Evolutionary conservation across 1,140 invertebrate species (phyloP).

Genomic region (Orussus abietinus): DNA sequence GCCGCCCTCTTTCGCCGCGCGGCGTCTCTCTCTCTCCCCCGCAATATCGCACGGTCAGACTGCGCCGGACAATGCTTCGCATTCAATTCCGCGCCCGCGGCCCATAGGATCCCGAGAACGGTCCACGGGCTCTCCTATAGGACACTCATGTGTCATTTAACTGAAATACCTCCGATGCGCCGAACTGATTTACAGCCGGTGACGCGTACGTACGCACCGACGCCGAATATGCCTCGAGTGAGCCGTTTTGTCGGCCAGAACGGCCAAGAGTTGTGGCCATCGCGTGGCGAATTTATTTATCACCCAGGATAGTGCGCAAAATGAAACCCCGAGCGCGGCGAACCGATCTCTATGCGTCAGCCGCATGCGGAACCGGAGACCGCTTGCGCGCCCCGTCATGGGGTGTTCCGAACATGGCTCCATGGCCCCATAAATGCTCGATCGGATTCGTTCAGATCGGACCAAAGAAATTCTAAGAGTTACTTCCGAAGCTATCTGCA

Average conservation of each 20-base stretch:
- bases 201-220: not conserved
- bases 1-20: no score
- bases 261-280: conserved; percentile 40
- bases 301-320: conserved; percentile 16
- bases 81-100: conserved; percentile 36
- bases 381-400: no score
- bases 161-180: conserved; percentile 49
- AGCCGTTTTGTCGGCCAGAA: conserved; percentile 8
- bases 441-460: no score
- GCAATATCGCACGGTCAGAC: conserved; percentile 44
- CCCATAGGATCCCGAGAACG: not conserved
- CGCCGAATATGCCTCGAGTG: conserved; percentile 2
- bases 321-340: not conserved
- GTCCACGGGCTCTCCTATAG: conserved; percentile 15
- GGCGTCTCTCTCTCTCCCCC: conserved; percentile 14
- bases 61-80: conserved; percentile 39
- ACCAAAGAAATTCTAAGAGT: no score
- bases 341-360: not conserved
- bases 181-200: conserved; percentile 47
- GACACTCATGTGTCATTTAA: conserved; percentile 49
- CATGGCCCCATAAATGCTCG: no score
- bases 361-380: conserved; percentile 13
- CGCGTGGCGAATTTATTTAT: conserved; percentile 48
- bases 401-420: no score
- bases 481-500: no score